Conservation (phyloP, 2,888 invertebrate species). For the Orthosia incerta region DNA sequence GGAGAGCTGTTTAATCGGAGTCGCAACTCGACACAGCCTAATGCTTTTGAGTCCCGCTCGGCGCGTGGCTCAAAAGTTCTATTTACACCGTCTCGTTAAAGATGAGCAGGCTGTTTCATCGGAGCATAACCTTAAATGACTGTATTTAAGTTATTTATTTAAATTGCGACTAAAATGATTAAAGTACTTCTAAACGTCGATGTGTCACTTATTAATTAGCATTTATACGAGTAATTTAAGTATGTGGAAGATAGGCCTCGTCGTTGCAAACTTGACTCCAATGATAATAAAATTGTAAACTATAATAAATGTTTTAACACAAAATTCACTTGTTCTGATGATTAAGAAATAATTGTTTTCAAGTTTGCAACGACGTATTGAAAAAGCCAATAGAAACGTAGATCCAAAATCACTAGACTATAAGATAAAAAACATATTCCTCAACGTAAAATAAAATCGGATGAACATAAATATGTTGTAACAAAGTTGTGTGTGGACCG, state of each 20-base stretch:
- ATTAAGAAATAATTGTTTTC: no score
- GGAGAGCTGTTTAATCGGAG: constrained; percentile 29
- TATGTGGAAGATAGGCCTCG: no score
- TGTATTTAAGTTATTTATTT: neutral
- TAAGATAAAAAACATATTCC: neutral
- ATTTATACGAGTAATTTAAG: no score
- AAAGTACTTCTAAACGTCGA: no score
- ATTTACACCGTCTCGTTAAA: constrained; percentile 57
- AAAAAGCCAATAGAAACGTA: neutral
- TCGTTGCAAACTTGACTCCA: no score
- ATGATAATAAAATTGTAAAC: no score
- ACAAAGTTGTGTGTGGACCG: constrained; percentile 4
- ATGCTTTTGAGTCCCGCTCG: constrained; percentile 14
- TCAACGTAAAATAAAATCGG: constrained; percentile 23
- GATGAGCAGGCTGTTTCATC: constrained; percentile 42
- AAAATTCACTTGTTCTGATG: no score
- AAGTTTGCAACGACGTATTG: no score
- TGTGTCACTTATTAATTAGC: no score
- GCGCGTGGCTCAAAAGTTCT: constrained; percentile 54
- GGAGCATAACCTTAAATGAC: neutral
- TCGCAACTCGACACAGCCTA: constrained; percentile 27
- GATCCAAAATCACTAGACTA: neutral
- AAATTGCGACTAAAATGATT: no score
- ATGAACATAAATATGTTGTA: neutral
- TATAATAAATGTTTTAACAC: no score